phyloP scores from a whole-genome alignment of 2,113 vertebrate species.

The Turdus rufiventris region DNA sequence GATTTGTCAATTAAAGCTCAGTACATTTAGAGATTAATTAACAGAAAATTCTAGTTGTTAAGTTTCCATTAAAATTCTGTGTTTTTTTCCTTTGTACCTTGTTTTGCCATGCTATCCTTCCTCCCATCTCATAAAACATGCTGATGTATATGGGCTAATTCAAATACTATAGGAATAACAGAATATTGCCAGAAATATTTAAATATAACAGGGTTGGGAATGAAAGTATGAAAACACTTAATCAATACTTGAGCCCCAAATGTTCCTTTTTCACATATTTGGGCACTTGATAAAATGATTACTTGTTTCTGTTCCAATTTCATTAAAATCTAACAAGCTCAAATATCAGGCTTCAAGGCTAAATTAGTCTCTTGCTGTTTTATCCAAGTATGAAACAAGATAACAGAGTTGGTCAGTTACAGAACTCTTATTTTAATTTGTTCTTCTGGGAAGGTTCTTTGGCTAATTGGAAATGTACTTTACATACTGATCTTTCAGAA shows the following conservation, averaged over 20 bases:
- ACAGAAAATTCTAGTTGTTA: not conserved
- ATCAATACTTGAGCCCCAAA: not conserved
- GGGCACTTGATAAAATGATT: slow-evolving; percentile 23
- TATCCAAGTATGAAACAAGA: slow-evolving; percentile 18
- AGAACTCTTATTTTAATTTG: slow-evolving; percentile 22
- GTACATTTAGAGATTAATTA: slow-evolving; percentile 16
- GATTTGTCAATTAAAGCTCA: not conserved
- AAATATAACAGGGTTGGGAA: not conserved
- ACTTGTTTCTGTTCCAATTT: slow-evolving; percentile 25
- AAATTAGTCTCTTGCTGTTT: slow-evolving; percentile 52
- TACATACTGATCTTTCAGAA: not conserved
- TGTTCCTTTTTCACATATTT: not conserved
- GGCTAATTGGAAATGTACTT: slow-evolving; percentile 23
- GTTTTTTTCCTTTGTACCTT: not conserved
- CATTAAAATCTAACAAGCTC: slow-evolving; percentile 8
- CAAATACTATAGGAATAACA: not conserved
- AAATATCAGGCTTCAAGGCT: slow-evolving; percentile 8
- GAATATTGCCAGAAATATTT: not conserved
- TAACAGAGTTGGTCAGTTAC: slow-evolving; percentile 22
- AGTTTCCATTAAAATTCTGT: not conserved
- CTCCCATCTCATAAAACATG: not conserved
- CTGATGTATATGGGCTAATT: not conserved
- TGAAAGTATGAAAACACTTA: not conserved
- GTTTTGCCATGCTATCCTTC: not conserved
- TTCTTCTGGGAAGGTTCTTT: slow-evolving; percentile 31